phyloP scores from a whole-genome alignment of 2,888 invertebrate species.

The Sarcophaga caerulescens region DNA sequence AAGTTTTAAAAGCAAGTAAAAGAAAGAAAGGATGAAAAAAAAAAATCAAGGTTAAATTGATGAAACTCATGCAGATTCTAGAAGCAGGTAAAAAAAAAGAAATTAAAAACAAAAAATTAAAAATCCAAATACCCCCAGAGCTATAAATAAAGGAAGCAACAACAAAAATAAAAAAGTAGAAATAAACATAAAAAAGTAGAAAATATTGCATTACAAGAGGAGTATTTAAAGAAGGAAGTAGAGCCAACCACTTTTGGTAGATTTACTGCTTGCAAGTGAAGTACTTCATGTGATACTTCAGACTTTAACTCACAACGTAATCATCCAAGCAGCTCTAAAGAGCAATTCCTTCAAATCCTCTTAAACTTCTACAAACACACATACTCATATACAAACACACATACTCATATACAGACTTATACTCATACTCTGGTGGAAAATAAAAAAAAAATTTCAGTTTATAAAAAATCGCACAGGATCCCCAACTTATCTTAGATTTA shows the following conservation, averaged over 20 bases:
- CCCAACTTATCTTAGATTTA: conserved; percentile 63
- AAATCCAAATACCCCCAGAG: not conserved
- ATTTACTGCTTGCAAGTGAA: conserved; percentile 59
- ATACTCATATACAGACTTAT: not conserved
- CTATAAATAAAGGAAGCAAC: conserved; percentile 11
- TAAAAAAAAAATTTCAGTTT: conserved; percentile 30
- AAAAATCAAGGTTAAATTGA: conserved; percentile 56
- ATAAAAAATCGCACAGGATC: not conserved
- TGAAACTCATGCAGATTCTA: not conserved
- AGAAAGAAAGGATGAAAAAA: conserved; percentile 14
- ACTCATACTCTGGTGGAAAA: conserved; percentile 47
- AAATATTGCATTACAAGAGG: too few relatives aligned
- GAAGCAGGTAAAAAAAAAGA: too few relatives aligned
- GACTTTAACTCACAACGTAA: conserved; percentile 65
- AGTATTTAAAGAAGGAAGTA: conserved; percentile 44
- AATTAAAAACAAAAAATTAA: too few relatives aligned
- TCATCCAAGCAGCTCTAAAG: conserved; percentile 64
- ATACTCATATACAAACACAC: not conserved
- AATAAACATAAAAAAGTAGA: not conserved
- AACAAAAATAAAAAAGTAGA: not conserved
- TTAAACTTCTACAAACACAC: conserved; percentile 54
- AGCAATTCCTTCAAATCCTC: conserved; percentile 68
- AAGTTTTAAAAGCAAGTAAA: not conserved
- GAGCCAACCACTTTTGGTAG: conserved; percentile 54
- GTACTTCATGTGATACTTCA: conserved; percentile 65